Base-by-base conservation (phyloP, 2,113 vertebrate species). In the Turnix velox region DNA sequence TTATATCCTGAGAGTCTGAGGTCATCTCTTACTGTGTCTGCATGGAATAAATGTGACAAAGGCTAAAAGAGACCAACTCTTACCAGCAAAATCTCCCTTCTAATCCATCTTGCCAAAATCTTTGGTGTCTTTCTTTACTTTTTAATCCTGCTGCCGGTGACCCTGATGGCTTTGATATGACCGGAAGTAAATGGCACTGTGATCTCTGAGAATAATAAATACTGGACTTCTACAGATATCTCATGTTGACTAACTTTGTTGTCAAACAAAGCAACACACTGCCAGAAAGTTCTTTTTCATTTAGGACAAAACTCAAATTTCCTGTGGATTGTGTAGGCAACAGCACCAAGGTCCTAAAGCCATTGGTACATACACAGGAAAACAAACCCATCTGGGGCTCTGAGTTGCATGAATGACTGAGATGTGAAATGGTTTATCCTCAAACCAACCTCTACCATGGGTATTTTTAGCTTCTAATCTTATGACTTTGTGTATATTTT, bases 301-400 rank as follows among this genome's bases (percentile, higher is more conserved):
- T 28, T 68, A 62, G 37, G 48, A 40, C 1, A 7, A 1, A 43
- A 54, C n/a, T 48, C 30, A 79, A 69, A 77, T 18, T 28, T 73
- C 15, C 19, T 84, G 10, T 72, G 37, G 18, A 61, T 81, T 61
- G 9, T 24, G 31, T 42, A 61, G 49, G 14, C 14, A 80, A 17
- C 8, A 40, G 58, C 9, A 82, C 2, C 8, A 14, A 4, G 2
- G 37, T 57, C 35, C n/a, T 40, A 20, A 73, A 68, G 18, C 22
- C 4, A 27, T 30, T 18, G 30, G 35, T 37, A 6, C 40, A 27
- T 24, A 54, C 16, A 28, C 10, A 72, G 62, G n/a, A 57, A 57
- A 31, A 3, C 13, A 6, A 2, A 0, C 25, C 33, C 8, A 46
- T n/a, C 30, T 3, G 8, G 13, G 48, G 7, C 54, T 83, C 19